Conservation (phyloP, 1,140 invertebrate species). For the Armadillidium nasatum region DNA sequence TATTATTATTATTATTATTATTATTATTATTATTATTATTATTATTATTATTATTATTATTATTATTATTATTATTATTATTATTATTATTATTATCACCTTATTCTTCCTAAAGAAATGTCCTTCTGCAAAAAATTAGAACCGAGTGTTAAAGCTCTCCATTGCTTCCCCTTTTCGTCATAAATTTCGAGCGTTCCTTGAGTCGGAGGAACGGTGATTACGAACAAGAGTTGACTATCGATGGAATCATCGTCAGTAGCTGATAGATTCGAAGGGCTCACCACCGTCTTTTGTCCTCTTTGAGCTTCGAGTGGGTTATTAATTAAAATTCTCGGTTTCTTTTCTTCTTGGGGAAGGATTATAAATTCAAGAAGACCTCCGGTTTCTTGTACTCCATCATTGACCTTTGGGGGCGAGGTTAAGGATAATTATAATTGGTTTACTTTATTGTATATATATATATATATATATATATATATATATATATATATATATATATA, state of each 20-base stretch:
- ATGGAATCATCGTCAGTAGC: conserved; percentile 36
- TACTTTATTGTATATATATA: too few relatives aligned
- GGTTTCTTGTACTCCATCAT: conserved; percentile 41
- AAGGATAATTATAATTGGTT: too few relatives aligned
- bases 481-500: too few relatives aligned
- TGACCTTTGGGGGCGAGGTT: conserved; percentile 28
- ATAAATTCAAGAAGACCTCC: conserved; percentile 42
- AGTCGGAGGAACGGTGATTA: conserved; percentile 29
- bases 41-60: too few relatives aligned
- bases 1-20: too few relatives aligned
- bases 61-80: too few relatives aligned
- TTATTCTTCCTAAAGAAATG: conserved; percentile 22
- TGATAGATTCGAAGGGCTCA: conserved; percentile 25
- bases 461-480: too few relatives aligned
- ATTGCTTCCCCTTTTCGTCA: conserved; percentile 12
- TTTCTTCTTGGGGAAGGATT: conserved; percentile 22
- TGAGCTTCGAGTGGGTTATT: conserved; percentile 19
- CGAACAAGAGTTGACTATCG: conserved; percentile 29
- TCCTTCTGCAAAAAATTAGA: conserved; percentile 33
- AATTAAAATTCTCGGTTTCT: conserved; percentile 5
- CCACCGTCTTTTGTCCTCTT: conserved; percentile 23
- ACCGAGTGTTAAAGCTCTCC: conserved; percentile 27
- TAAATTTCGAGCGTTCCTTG: conserved; percentile 33
- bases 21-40: too few relatives aligned
- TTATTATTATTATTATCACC: conserved; percentile 14